phyloP scores from a whole-genome alignment of 2,113 vertebrate genomes.

The Apeltes quadracus region DNA sequence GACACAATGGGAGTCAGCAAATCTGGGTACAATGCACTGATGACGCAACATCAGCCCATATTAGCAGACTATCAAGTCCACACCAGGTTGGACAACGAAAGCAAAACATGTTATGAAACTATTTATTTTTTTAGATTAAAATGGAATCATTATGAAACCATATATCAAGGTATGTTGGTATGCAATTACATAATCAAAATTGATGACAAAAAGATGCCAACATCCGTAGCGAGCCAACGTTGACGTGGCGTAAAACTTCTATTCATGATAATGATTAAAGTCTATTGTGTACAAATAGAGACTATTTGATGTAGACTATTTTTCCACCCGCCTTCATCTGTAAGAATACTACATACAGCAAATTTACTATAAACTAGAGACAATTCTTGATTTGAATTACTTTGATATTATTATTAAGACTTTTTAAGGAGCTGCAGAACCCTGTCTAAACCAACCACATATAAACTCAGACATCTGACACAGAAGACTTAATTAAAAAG shows the following conservation, averaged over 20 bases:
- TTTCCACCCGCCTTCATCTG: not conserved
- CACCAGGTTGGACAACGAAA: too few relatives aligned
- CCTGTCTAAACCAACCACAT: not conserved
- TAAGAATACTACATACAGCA: not conserved
- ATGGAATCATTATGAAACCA: not conserved
- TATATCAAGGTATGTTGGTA: not conserved
- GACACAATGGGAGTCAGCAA: too few relatives aligned
- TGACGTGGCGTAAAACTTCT: not conserved
- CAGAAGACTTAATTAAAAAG: slow-evolving; percentile 3
- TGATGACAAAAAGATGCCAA: not conserved
- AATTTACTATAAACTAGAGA: not conserved
- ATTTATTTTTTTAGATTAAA: too few relatives aligned
- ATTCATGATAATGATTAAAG: not conserved
- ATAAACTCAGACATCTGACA: slow-evolving; percentile 9
- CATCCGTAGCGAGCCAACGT: not conserved
- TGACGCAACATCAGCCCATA: too few relatives aligned
- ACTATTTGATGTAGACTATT: not conserved
- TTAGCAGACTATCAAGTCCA: too few relatives aligned
- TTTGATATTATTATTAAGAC: not conserved
- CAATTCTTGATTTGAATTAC: not conserved
- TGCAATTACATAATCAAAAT: not conserved
- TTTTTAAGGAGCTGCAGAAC: not conserved
- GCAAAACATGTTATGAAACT: too few relatives aligned
- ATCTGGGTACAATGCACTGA: too few relatives aligned
- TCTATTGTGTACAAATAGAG: not conserved